Percentiles rank a stretch among this genome's conserved stretches.
phyloP scores from a whole-genome alignment of 2,113 vertebrate species.

The Meles meles region DNA sequence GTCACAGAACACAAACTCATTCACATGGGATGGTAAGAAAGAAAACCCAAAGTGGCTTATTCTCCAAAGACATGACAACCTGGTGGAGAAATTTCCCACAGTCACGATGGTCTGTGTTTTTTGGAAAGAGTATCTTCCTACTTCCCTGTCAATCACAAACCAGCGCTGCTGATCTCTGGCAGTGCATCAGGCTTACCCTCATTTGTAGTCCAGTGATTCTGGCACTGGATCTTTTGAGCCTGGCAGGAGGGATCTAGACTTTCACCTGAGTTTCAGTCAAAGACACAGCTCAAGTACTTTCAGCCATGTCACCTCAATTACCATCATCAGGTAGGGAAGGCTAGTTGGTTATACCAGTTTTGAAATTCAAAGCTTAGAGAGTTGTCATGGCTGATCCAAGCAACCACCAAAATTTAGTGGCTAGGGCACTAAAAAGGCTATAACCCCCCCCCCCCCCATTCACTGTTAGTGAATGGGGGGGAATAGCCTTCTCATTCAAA shows the following conservation, averaged over 20 bases:
- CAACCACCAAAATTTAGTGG: neutral
- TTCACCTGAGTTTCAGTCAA: neutral
- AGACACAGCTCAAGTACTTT: neutral
- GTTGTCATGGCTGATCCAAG: neutral
- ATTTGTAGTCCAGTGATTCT: neutral
- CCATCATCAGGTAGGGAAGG: neutral
- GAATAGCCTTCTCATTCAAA: neutral
- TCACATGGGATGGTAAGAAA: neutral
- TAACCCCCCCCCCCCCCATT: fast-evolving
- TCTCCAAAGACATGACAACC: neutral
- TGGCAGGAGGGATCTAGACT: neutral
- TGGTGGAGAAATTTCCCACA: neutral
- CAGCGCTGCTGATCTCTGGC: neutral
- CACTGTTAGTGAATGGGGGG: fast-evolving
- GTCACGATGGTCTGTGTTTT: neutral
- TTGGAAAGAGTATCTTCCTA: neutral
- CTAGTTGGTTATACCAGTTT: neutral
- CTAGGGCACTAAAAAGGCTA: neutral
- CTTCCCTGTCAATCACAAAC: neutral
- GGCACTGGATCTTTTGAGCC: neutral
- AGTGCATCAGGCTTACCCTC: neutral
- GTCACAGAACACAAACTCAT: constrained; percentile 7
- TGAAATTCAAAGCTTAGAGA: neutral
- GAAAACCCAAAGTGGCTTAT: neutral
- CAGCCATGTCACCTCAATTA: neutral